phyloP scores from a whole-genome alignment of 37 sponge, comb jelly and placozoan genomes.

The Cliona cf. orientalis region DNA sequence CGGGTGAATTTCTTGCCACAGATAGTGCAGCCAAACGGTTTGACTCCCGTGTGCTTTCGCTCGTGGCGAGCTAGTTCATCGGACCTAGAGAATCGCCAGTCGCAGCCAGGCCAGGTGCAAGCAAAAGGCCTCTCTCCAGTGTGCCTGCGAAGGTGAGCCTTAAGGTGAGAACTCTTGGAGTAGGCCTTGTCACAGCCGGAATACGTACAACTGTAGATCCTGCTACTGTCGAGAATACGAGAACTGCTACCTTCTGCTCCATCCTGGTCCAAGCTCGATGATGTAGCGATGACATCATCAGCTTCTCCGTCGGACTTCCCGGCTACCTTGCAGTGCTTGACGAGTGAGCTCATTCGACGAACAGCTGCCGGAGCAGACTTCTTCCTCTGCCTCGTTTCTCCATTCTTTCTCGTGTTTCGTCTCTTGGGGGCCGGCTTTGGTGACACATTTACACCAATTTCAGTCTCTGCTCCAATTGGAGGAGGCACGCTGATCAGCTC shows the following conservation, averaged over 20 bases:
- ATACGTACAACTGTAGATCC: constrained; percentile 75
- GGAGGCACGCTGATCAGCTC: constrained; percentile 17
- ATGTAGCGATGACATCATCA: neutral
- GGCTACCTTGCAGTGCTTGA: constrained; percentile 31
- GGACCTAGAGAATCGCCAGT: constrained; percentile 90
- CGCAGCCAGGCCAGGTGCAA: constrained; percentile 89
- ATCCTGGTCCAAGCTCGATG: neutral
- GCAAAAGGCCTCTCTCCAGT: constrained; percentile 92
- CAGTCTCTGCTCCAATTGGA: constrained; percentile 35
- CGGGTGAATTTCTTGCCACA: constrained; percentile 92
- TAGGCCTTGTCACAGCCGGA: constrained; percentile 81
- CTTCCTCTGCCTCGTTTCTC: constrained; percentile 13
- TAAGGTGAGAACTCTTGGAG: constrained; percentile 87
- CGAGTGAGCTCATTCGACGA: constrained; percentile 1
- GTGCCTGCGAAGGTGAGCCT: constrained; percentile 88
- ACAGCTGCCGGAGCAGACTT: neutral
- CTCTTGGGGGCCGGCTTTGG: constrained; percentile 6
- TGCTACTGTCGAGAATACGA: constrained; percentile 16
- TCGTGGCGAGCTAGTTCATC: constrained; percentile 91
- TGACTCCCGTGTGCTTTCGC: constrained; percentile 87
- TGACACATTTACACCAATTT: constrained; percentile 4
- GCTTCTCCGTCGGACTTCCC: constrained; percentile 36
- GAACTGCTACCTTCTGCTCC: no score
- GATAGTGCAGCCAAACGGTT: constrained; percentile 84
- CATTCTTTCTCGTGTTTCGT: neutral